Evolutionary conservation across 1,140 invertebrate species (phyloP).

Genomic region (Pseudomyrmex dendroicus): DNA sequence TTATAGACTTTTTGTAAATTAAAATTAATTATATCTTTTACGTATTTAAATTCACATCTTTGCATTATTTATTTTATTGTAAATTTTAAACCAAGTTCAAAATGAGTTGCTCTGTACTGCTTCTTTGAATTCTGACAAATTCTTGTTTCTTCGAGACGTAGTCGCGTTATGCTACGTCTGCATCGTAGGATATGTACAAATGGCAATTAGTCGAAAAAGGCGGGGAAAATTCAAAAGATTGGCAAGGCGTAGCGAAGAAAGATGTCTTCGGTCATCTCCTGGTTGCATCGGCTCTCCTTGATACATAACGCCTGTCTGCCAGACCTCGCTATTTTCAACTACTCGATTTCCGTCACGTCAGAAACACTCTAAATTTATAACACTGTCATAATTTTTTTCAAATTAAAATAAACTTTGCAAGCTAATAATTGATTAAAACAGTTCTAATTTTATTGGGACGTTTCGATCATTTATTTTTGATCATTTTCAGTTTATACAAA

Average conservation of each 20-base stretch:
- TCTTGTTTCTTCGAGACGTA: not conserved
- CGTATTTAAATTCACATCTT: not conserved
- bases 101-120: not conserved
- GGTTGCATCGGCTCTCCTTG: conserved; percentile 62
- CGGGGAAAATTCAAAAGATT: conserved; percentile 79
- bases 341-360: conserved; percentile 40
- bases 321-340: conserved; percentile 55
- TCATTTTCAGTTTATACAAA: no score
- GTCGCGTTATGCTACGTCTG: not conserved
- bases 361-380: not conserved
- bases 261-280: conserved; percentile 66
- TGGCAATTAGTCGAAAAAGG: conserved; percentile 78
- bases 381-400: not conserved
- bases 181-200: not conserved
- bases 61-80: not conserved
- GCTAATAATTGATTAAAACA: no score
- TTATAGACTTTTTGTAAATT: not conserved
- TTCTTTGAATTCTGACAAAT: not conserved
- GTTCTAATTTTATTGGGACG: no score
- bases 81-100: not conserved
- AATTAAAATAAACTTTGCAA: no score
- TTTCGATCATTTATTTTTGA: no score
- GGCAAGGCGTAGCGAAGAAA: conserved; percentile 75
- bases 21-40: not conserved
- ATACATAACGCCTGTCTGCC: conserved; percentile 65